Evolutionary conservation across 2,888 invertebrate species (phyloP).

Genomic region (Drosophila conformis): DNA sequence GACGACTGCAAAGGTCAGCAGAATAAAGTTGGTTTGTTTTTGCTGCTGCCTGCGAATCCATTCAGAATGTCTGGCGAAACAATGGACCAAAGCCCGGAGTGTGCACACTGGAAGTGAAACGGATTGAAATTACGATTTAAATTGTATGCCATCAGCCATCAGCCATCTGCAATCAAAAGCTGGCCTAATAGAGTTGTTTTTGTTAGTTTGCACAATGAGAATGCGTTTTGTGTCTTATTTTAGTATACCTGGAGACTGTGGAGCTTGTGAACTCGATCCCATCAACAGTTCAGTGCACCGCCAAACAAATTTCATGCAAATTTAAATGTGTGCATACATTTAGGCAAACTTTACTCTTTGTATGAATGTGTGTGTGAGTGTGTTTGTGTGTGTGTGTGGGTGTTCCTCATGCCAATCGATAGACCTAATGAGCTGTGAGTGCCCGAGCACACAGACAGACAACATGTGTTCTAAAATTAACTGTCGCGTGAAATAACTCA

Average conservation of each 20-base stretch:
- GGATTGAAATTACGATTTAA: constrained; percentile 62
- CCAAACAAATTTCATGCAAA: constrained; percentile 7
- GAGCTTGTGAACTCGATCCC: neutral
- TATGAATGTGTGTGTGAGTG: neutral
- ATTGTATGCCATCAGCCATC: constrained; percentile 58
- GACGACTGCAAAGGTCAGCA: constrained; percentile 41
- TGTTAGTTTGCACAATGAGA: constrained; percentile 26
- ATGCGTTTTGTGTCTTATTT: constrained; percentile 2
- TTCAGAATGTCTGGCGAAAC: constrained; percentile 62
- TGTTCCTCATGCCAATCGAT: constrained; percentile 57
- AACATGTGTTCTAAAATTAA: constrained; percentile 51
- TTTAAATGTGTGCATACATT: constrained; percentile 62
- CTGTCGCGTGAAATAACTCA: constrained; percentile 43
- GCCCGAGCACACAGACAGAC: constrained; percentile 23
- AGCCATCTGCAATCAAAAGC: constrained; percentile 38
- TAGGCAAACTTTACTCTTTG: constrained; percentile 19
- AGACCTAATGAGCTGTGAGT: constrained; percentile 70
- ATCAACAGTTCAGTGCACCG: constrained; percentile 56
- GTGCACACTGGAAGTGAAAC: constrained; percentile 53
- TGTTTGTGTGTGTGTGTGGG: neutral
- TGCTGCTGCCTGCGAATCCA: constrained; percentile 29
- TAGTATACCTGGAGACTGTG: neutral
- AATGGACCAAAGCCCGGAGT: constrained; percentile 41
- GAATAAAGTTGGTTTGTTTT: constrained; percentile 40
- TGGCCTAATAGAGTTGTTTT: constrained; percentile 62